phyloP scores from a whole-genome alignment of 1,140 invertebrate genomes.

The Psilanteris sp. region DNA sequence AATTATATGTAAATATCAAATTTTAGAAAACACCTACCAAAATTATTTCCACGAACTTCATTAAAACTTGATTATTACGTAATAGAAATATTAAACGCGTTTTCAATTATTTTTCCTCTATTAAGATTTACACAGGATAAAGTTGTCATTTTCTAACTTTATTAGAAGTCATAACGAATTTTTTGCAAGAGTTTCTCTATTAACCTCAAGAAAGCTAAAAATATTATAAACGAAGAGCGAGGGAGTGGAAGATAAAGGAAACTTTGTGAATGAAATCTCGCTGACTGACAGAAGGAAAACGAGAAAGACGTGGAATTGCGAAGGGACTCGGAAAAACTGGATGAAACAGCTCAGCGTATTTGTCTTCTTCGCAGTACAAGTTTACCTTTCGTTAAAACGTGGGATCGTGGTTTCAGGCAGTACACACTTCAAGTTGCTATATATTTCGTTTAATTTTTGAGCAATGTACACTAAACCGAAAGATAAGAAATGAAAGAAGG shows the following conservation, averaged over 20 bases:
- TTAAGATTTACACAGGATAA: slow-evolving; percentile 8
- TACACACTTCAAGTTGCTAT: slow-evolving; percentile 50
- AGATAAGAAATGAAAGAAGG: slow-evolving; percentile 15
- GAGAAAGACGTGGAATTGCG: slow-evolving; percentile 39
- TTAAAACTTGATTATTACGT: neutral
- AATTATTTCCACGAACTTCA: neutral
- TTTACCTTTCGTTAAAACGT: slow-evolving; percentile 74
- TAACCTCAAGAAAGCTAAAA: slow-evolving; percentile 24
- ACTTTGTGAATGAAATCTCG: slow-evolving; percentile 44
- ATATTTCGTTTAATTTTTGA: slow-evolving; percentile 56
- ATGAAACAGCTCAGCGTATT: slow-evolving; percentile 24
- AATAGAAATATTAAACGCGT: slow-evolving; percentile 4
- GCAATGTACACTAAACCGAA: slow-evolving; percentile 23
- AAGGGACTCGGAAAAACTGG: slow-evolving; percentile 28
- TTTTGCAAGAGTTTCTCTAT: slow-evolving; percentile 21
- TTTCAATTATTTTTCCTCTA: slow-evolving; percentile 12
- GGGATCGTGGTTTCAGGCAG: slow-evolving; percentile 65
- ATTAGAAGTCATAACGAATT: slow-evolving; percentile 20
- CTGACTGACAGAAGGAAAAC: slow-evolving; percentile 37
- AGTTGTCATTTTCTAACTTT: slow-evolving; percentile 15
- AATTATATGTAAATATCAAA: too few relatives aligned
- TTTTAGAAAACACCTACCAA: too few relatives aligned
- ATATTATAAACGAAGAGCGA: slow-evolving; percentile 27
- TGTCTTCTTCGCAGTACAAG: slow-evolving; percentile 68
- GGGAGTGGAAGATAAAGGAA: slow-evolving; percentile 33